Evolutionary conservation across 35 echinoderm and acorn worm genomes (phyloP).

Genomic region (Lytechinus variegatus): DNA sequence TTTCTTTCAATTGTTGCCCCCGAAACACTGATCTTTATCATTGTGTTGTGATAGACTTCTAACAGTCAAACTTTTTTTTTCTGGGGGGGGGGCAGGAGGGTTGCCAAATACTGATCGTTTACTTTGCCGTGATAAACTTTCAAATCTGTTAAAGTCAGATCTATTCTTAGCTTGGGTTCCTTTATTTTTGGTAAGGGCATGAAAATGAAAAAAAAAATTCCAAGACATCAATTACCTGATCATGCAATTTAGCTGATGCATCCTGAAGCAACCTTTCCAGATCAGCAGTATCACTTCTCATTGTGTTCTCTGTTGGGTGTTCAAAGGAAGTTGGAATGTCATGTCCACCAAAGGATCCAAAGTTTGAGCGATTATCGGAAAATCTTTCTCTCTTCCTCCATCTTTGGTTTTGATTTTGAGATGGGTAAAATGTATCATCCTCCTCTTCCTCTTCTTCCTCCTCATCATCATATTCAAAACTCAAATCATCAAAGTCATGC

Average conservation of each 20-base stretch:
- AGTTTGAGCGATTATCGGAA: not conserved
- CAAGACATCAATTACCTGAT: not conserved
- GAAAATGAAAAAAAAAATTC: no score
- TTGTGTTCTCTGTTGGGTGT: not conserved
- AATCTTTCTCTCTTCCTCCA: not conserved
- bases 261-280: constrained; percentile 19
- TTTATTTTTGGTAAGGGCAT: no score
- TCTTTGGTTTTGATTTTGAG: not conserved
- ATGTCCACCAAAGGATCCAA: not conserved
- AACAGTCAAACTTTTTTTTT: no score
- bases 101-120: no score
- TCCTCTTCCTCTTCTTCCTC: not conserved
- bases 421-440: not conserved
- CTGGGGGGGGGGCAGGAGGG: no score
- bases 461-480: not conserved
- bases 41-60: no score
- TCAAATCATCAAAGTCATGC: not conserved
- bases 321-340: not conserved
- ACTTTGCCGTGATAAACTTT: no score
- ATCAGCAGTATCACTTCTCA: not conserved
- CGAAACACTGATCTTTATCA: no score
- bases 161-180: no score
- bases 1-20: no score
- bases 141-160: no score
- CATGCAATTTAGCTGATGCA: not conserved